These are phyloP conservation scores for Myotis vivesi DNA, from an alignment of 2,797 vertebrate genomes.

Conservation along the genomic window DNA sequence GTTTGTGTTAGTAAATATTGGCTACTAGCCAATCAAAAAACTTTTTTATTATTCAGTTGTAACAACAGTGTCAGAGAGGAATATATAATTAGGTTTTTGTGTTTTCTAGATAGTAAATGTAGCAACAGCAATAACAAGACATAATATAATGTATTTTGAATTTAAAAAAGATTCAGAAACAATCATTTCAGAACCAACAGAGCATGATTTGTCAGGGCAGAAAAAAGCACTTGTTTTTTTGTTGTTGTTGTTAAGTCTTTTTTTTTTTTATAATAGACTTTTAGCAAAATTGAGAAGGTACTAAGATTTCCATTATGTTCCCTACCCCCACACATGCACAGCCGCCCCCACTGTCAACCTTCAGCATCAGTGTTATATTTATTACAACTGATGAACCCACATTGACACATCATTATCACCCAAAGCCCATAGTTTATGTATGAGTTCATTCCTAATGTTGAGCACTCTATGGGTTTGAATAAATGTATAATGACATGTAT, in stretches of 20 bases:
- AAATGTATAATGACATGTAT: not conserved
- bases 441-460: not conserved
- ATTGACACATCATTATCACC: not conserved
- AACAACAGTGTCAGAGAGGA: not conserved
- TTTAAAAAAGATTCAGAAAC: not conserved
- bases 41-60: constrained; percentile 5
- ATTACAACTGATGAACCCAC: not conserved
- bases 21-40: not conserved
- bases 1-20: constrained; percentile 27
- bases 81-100: not conserved
- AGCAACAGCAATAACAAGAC: not conserved
- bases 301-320: not conserved
- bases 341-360: not conserved
- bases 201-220: not conserved
- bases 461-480: not conserved
- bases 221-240: not conserved
- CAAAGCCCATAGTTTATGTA: not conserved
- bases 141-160: not conserved
- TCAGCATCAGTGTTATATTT: not conserved
- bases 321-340: not conserved
- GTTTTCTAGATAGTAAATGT: constrained; percentile 11
- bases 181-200: not conserved
- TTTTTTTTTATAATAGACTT: not conserved
- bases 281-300: not conserved
- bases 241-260: not conserved